Base-by-base conservation (phyloP, 2,888 invertebrate species). In the Lochmaea capreae region DNA sequence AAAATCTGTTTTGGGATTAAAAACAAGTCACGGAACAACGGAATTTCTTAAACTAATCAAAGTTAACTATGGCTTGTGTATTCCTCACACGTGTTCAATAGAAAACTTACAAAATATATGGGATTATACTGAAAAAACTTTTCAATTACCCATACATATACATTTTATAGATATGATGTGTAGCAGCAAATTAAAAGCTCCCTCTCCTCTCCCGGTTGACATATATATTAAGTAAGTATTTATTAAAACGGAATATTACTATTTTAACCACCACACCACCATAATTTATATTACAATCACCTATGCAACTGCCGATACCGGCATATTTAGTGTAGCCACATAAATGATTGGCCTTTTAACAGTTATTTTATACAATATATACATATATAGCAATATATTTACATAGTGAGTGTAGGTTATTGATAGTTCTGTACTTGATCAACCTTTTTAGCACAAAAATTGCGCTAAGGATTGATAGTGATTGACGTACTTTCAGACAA, bases 41-140 rank as follows among this genome's bases (percentile, higher is more conserved):
- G 68, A 76, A 33, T 3, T 78, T 0, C 14, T 79, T 14, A 72
- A 58, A 59, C 0, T 49, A 3, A 46, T 79, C 18, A 78, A 74
- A 73, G 39, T 78, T 14, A 76, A 69, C 18, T 79, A 75, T 42
- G 81, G 82, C 9, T 10, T 81, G 39, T 82, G 82, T 52, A 70
- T 82, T 18, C 82, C 82, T 1, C 72, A 76, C 33, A 77, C 81
- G 3, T 82, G 82, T 67, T 77, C 77, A 11, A 78, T 81, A 11
- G 75, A 73, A 11, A 77, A 76, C 33, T 59, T 82, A 14, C 81
- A 82, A 63, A 75, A 75, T 26, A 63, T 82, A 11, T 81, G 82
- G 82, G 77, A 81, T 63, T 76, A 82, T 67, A 22, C 79, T 0
- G 81, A 82, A 73, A 42, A 71, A 33, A 76, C 78, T 57, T 79